Conservation (phyloP, 2,797 vertebrate species). For the Eremophila alpestris region DNA sequence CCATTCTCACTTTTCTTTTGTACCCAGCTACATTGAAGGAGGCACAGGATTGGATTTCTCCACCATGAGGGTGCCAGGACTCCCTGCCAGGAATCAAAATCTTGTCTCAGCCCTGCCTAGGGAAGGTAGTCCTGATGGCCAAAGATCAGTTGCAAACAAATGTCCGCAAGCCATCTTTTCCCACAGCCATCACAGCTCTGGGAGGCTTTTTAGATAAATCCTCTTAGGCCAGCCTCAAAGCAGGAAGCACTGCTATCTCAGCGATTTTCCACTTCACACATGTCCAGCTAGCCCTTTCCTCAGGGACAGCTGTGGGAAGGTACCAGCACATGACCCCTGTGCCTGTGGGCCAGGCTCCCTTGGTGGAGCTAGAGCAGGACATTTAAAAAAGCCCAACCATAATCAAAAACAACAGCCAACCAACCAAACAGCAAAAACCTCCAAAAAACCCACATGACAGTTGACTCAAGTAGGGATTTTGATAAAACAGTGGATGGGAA, state of each 20-base stretch:
- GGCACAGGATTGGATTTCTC: not conserved
- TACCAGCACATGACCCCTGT: fast-evolving
- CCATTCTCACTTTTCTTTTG: not conserved
- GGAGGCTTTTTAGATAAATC: not conserved
- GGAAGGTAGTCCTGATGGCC: not conserved
- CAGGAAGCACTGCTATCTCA: not conserved
- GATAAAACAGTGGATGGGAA: not conserved
- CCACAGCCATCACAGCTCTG: not conserved
- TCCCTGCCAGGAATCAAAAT: not conserved
- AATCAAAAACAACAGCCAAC: not conserved
- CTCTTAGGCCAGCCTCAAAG: not conserved
- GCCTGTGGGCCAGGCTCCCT: not conserved
- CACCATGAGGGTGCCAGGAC: fast-evolving
- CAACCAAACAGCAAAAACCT: not conserved
- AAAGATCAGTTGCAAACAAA: not conserved
- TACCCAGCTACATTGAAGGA: not conserved
- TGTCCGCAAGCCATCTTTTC: not conserved
- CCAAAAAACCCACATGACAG: not conserved
- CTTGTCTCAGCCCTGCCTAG: fast-evolving
- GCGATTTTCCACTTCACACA: fast-evolving
- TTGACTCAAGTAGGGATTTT: not conserved
- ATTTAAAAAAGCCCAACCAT: not conserved
- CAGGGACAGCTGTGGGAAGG: not conserved
- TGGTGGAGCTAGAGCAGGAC: not conserved
- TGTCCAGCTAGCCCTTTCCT: not conserved